Conservation (phyloP, 2,113 vertebrate genomes). For the Ellobius talpinus region DNA sequence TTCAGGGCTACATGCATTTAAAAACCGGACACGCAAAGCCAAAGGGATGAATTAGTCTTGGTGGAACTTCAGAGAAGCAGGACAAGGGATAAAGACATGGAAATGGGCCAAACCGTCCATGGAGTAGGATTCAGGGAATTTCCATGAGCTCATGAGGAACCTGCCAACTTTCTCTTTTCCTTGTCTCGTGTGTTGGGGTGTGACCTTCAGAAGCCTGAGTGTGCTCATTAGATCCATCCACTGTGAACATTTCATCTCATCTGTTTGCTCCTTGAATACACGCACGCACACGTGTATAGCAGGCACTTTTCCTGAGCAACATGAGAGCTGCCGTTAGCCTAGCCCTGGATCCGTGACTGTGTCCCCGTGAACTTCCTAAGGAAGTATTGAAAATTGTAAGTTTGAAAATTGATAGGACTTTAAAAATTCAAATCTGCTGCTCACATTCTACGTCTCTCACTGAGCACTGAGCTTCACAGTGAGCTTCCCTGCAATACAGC, state of each 20-base stretch:
- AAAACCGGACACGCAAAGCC: not conserved
- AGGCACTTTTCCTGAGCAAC: not conserved
- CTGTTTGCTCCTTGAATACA: not conserved
- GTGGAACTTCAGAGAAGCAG: not conserved
- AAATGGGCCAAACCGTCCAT: too few species aligned
- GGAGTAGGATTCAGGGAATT: not conserved
- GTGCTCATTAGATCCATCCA: too few species aligned
- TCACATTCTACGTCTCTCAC: not conserved
- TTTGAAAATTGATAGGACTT: not conserved
- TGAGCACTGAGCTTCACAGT: not conserved
- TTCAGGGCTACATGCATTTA: not conserved
- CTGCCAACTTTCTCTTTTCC: too few species aligned
- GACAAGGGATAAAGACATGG: not conserved
- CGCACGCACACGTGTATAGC: too few species aligned
- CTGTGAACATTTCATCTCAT: not conserved
- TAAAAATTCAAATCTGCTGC: not conserved
- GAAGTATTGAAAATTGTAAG: not conserved
- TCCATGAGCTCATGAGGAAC: not conserved
- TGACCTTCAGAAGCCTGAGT: not conserved
- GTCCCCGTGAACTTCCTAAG: not conserved
- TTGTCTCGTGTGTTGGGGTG: not conserved
- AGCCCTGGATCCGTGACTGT: not conserved
- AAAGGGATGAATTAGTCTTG: not conserved
- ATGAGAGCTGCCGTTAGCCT: not conserved
- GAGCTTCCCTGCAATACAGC: accelerated